Evolutionary conservation across 2,888 invertebrate species (phyloP), one percentile per base, ranked within the genome.

Genomic region (Heliconius hortense): DNA sequence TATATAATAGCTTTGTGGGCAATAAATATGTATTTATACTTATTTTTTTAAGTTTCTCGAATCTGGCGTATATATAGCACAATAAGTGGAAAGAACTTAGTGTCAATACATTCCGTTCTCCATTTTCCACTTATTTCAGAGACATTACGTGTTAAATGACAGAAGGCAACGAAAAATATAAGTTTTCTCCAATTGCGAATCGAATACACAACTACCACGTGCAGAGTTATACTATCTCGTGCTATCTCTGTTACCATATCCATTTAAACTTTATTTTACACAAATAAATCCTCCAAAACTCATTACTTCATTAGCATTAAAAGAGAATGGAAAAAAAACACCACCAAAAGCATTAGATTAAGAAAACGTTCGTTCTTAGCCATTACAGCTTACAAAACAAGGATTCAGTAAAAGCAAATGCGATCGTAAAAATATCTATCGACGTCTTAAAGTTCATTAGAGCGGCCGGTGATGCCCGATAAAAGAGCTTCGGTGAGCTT

Each of bases 401-500:
- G 78, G 74, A 75, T 75, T 72, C 69, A 79, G 73, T 79, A 77
- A 81, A 80, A 82, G 75, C 75, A 79, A 80, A 83, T 82, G 82
- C 79, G 77, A 79, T 79, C 82, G 83, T 89, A 87, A 89, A 89
- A 89, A 82, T 80, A 84, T 84, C 83, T 85, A 86, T 84, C 84
- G 82, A 81, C 77, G 80, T 82, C 80, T 86, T 86, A 83, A 84
- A 84, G 86, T 84, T 87, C 87, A 89, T 87, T 88, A 88, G 85
- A 82, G 81, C 74, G 80, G 76, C 81, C 81, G 80, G 79, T 82
- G 79, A 76, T 81, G 73, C 76, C 71, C 78, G 80, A 79, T 79
- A 80, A 81, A 81, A 75, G 77, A 69, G 73, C 68, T 75, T 76
- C 78, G 74, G 76, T 79, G 76, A 80, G 76, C 79, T 72, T 75